phyloP scores from a whole-genome alignment of 2,888 invertebrate genomes.

The Agapostemon virescens region DNA sequence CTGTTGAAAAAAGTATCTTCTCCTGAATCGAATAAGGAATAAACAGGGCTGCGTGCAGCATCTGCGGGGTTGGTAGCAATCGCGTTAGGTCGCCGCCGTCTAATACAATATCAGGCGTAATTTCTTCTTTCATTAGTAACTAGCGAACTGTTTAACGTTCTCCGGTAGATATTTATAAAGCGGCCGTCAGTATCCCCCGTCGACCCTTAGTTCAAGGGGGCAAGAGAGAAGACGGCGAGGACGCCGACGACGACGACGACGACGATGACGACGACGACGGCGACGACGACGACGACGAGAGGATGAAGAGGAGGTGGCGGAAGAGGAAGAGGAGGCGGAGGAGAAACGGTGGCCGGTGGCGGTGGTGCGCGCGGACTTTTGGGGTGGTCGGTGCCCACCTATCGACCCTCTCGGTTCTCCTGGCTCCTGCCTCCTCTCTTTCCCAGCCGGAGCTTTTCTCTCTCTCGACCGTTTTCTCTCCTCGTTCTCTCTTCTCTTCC shows the following conservation, averaged over 20 bases:
- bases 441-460: conserved; percentile 34
- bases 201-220: conserved; percentile 57
- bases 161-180: conserved; percentile 75
- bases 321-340: conserved; percentile 28
- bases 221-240: conserved; percentile 28
- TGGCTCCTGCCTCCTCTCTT: conserved; percentile 42
- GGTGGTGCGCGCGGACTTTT: conserved; percentile 69
- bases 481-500: conserved; percentile 17
- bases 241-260: conserved; percentile 22
- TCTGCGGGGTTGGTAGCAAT: background rate
- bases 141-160: conserved; percentile 74
- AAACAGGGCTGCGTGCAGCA: background rate
- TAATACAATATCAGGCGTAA: conserved; percentile 52
- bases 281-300: conserved; percentile 27
- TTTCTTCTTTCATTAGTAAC: conserved; percentile 67
- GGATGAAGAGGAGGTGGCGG: conserved; percentile 25
- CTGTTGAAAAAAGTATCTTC: background rate
- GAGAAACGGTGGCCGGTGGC: conserved; percentile 43
- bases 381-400: conserved; percentile 74
- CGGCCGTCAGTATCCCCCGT: conserved; percentile 64
- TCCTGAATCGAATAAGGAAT: background rate
- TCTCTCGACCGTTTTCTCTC: conserved; percentile 14
- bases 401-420: conserved; percentile 75
- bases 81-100: conserved; percentile 31
- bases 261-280: conserved; percentile 26